Evolutionary conservation across 2,113 vertebrate genomes (phyloP), one percentile per base, ranked within the genome.

Genomic region (Sialia sialis): DNA sequence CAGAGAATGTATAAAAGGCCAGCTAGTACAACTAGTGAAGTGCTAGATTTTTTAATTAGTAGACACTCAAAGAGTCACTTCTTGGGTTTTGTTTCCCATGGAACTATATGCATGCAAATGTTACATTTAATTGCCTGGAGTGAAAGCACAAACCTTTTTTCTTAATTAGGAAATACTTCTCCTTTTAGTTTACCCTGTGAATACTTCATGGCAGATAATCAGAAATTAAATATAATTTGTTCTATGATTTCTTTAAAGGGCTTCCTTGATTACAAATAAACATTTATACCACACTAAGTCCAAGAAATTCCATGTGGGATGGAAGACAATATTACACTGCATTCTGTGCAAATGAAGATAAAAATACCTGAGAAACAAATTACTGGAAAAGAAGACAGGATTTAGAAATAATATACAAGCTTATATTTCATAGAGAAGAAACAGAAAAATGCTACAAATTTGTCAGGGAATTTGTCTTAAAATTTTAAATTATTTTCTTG

Each of bases 151-250:
- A 89, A 75, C 70, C 41, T 73, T 18, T 87, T 95, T 85, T 73
- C 67, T 92, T 88, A 73, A 91, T 93, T 94, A 82, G 55, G 69
- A 96, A 96, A 94, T 95, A 96, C 94, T 96, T 94, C 46, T 56
- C 43, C 32, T 74, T 88, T 84, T 91, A 84, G 48, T 87, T 79
- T 93, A 34, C n/a, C 68, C 38, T 76, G 58, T 77, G 79, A 94
- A 83, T 73, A 83, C 78, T 82, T 82, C 41, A 49, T 39, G 69
- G 69, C 48, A 90, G 43, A 80, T 84, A 88, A 82, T 92, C 95
- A 95, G 84, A 94, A 93, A 44, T 58, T 22, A 96, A 73, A 76
- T 44, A 70, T 76, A 39, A 78, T 92, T 95, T 91, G 27, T 87
- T 70, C 66, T 54, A 25, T 78, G 39, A 56, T 89, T 89, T 32